Evolutionary conservation across 2,888 invertebrate genomes (phyloP), one percentile per base, ranked within the genome.

Genomic region (Conistra vaccinii): DNA sequence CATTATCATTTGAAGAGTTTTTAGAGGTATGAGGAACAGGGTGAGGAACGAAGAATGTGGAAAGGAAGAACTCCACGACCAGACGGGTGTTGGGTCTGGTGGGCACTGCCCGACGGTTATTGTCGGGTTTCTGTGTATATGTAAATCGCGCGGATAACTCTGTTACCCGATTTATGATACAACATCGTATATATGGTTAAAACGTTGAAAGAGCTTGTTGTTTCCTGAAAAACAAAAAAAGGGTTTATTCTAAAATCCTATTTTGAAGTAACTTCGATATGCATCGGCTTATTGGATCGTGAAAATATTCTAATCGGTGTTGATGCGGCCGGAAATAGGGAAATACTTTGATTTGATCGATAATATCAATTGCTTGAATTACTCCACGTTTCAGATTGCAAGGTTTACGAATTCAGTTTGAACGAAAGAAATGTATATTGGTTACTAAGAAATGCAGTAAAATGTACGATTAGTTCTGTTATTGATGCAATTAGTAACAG

Each of bases 401-500:
- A 60, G 6, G 58, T 62, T 70, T 57, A 65, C 1, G 4, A 60
- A 55, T 55, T 48, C 5, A 4, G 14, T n/a, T 26, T 20, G n/a
- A 69, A 26, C n/a, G 29, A 17, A 48, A 70, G 67, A 48, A 66
- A 58, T 58, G 45, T 23, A 10, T 45, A 53, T 76, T n/a, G 14
- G n/a, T 73, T 70, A 70, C 70, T 53, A 32, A 70, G 74, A 79
- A 76, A 77, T 63, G 55, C 42, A 78, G 68, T 78, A 62, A 68
- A 74, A 58, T 60, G n/a, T 65, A 65, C 65, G 63, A 79, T 84
- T 79, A 26, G 72, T 72, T 76, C 35, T 73, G 73, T 83, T 74
- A 74, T 61, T 65, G 45, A 69, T 48, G 29, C 68, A 76, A 82
- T 85, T 80, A 74, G 80, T 60, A 35, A 82, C 68, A 73, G 67